phyloP scores from a whole-genome alignment of 2,797 vertebrate species.

The Cetoscarus ocellatus region DNA sequence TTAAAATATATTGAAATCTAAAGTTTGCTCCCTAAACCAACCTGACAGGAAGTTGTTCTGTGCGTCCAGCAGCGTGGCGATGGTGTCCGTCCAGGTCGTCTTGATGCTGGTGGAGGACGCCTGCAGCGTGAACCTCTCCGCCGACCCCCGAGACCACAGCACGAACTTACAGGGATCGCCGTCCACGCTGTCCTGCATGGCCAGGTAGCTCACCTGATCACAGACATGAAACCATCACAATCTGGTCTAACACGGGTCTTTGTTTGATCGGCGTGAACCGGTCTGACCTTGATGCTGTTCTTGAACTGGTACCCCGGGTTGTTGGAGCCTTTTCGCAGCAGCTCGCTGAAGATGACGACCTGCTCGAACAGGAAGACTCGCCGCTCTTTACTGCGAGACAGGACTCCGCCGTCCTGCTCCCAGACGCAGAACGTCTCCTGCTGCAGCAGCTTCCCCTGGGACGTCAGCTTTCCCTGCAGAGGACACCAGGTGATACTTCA shows the following conservation, averaged over 20 bases:
- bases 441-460: constrained; percentile 96
- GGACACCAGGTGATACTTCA: background rate
- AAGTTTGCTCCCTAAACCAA: constrained; percentile 55
- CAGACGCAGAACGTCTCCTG: constrained; percentile 97
- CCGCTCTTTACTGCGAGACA: constrained; percentile 96
- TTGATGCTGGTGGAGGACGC: constrained; percentile 93
- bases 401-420: constrained; percentile 92
- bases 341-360: constrained; percentile 96
- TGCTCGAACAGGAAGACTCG: constrained; percentile 97
- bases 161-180: constrained; percentile 95
- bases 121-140: constrained; percentile 93
- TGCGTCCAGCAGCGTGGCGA: constrained; percentile 91
- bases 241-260: background rate
- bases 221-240: background rate
- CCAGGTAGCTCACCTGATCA: constrained; percentile 93
- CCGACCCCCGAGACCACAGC: constrained; percentile 91
- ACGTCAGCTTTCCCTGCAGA: constrained; percentile 94
- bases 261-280: background rate
- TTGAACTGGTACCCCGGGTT: constrained; percentile 90
- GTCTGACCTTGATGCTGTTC: constrained; percentile 42
- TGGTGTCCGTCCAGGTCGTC: constrained; percentile 93
- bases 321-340: constrained; percentile 93
- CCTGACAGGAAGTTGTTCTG: constrained; percentile 97
- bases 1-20: too few relatives aligned
- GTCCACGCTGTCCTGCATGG: constrained; percentile 93